Evolutionary conservation across 2,888 invertebrate species (phyloP).

Genomic region (Sarcophaga variegata): DNA sequence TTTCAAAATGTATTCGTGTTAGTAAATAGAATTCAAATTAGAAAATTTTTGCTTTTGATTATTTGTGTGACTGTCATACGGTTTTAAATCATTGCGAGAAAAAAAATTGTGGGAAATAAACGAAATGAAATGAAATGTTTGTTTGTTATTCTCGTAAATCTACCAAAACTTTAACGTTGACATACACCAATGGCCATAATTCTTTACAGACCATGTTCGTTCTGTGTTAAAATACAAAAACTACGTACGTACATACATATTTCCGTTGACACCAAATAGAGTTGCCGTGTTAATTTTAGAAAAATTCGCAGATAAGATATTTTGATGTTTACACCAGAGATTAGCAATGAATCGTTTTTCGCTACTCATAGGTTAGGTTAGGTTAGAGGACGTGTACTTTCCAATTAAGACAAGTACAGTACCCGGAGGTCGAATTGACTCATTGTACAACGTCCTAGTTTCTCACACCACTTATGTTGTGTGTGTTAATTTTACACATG

Average conservation of each 20-base stretch:
- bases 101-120: neutral
- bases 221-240: neutral
- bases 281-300: neutral
- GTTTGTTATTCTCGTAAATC: conserved; percentile 39
- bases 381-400: no score
- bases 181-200: conserved; percentile 42
- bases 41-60: conserved; percentile 51
- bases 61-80: conserved; percentile 42
- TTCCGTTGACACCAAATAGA: neutral
- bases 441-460: no score
- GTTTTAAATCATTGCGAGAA: conserved; percentile 35
- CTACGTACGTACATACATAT: conserved; percentile 22
- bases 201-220: conserved; percentile 14
- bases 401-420: no score
- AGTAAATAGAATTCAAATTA: conserved; percentile 64
- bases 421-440: no score
- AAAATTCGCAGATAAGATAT: neutral
- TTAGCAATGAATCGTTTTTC: no score
- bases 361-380: no score
- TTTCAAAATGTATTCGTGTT: neutral
- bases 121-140: conserved; percentile 20
- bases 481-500: no score
- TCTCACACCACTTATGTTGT: no score
- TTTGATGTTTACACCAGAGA: no score
- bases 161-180: conserved; percentile 39